Evolutionary conservation across 1,140 invertebrate genomes (phyloP).

Genomic region (Limonius californicus): DNA sequence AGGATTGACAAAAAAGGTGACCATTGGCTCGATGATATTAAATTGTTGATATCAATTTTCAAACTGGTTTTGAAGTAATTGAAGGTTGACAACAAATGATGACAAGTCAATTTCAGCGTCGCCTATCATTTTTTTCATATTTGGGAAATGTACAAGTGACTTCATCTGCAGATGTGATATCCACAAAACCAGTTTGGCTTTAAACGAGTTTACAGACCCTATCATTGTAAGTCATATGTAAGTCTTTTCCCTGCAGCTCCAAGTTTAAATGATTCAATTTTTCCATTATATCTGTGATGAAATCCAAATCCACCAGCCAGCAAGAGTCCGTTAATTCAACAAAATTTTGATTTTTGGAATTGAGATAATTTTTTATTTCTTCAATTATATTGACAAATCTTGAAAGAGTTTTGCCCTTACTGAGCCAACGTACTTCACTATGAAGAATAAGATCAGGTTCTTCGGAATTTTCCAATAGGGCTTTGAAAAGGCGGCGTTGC

Average conservation of each 20-base stretch:
- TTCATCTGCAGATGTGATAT: background rate
- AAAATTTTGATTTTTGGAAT: constrained; percentile 1
- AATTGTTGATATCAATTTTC: too few relatives aligned
- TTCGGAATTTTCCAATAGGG: constrained; percentile 5
- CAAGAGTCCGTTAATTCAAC: background rate
- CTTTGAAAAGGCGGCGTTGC: constrained; percentile 7
- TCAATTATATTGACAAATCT: background rate
- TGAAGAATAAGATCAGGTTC: constrained; percentile 1
- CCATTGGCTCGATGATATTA: too few relatives aligned
- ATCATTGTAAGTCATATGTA: too few relatives aligned
- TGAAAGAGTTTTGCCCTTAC: background rate
- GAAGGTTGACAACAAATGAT: too few relatives aligned
- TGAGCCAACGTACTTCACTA: constrained; percentile 15
- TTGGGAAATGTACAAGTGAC: too few relatives aligned
- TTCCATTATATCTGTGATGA: background rate
- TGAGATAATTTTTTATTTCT: background rate
- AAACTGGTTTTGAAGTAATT: too few relatives aligned
- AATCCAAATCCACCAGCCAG: too few relatives aligned
- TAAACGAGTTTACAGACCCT: background rate
- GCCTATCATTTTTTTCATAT: too few relatives aligned
- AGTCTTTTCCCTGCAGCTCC: background rate
- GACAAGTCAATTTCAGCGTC: too few relatives aligned
- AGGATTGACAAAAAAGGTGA: too few relatives aligned
- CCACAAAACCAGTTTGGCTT: constrained; percentile 9
- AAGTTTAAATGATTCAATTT: background rate